A percentile compares a stretch with the other conserved stretches of the same genome.
These are phyloP conservation scores for Ochlodes sylvanus DNA, from an alignment of 2,888 invertebrate genomes.

Conservation along the genomic window DNA sequence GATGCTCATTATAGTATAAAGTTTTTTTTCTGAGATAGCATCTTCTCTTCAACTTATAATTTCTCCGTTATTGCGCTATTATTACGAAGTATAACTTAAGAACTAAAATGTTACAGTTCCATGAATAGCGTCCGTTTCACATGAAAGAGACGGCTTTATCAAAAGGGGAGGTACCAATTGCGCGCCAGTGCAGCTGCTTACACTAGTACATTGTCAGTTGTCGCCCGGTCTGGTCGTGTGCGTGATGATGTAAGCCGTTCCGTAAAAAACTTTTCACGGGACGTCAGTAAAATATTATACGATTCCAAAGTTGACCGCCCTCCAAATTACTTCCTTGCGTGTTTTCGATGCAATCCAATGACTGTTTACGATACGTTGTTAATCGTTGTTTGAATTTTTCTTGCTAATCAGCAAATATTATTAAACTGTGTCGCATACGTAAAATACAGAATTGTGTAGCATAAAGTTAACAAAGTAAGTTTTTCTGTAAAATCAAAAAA, in stretches of 20 bases:
- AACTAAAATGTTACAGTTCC: conserved; percentile 62
- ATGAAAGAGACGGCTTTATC: conserved; percentile 65
- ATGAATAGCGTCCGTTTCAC: conserved; percentile 56
- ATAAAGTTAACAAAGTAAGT: not conserved
- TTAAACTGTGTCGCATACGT: conserved; percentile 15
- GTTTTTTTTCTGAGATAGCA: too few relatives aligned
- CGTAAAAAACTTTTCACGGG: conserved; percentile 79
- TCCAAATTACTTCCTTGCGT: conserved; percentile 75
- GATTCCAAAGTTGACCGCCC: conserved; percentile 61
- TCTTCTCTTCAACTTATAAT: conserved; percentile 1
- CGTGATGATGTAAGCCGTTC: conserved; percentile 44
- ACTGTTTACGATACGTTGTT: conserved; percentile 58
- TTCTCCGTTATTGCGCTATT: conserved; percentile 35
- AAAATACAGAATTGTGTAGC: not conserved
- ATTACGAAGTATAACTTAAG: conserved; percentile 60
- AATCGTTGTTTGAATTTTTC: conserved; percentile 55
- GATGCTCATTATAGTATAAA: too few relatives aligned
- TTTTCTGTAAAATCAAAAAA: not conserved
- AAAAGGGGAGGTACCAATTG: conserved; percentile 68
- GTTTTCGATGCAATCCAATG: conserved; percentile 66
- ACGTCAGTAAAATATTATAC: conserved; percentile 67
- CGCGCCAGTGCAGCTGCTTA: conserved; percentile 58
- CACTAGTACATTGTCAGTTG: conserved; percentile 67
- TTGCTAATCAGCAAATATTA: conserved; percentile 36
- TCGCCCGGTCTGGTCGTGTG: conserved; percentile 58